Base-by-base conservation (phyloP, 2,888 invertebrate genomes). In the Coenonympha arcania region DNA sequence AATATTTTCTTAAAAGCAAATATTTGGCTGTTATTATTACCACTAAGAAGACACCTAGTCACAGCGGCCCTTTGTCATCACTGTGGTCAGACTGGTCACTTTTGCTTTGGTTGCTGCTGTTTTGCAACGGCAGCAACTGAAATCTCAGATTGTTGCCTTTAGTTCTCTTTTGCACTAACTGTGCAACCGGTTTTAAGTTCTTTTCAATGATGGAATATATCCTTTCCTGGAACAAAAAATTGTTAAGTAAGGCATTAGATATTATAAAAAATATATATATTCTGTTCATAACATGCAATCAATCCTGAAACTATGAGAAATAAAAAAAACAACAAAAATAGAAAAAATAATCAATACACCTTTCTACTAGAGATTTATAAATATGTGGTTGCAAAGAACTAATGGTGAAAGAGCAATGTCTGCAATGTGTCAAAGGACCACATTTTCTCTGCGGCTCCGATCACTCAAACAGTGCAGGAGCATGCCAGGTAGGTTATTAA, bases 91-190 rank as follows among this genome's bases (percentile, higher is more conserved):
- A 59, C 4, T 34, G 31, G 6, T 60, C 55, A 31, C 58, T 51
- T 36, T 67, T 60, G 1, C 68, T 59, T 41, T 33, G 40, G 13
- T 36, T 26, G 30, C 61, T 67, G 22, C 56, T 73, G 8, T 71
- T 63, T 53, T 68, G 72, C 15, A 69, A 43, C 2, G 92, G 91
- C 6, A 89, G 50, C 57, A 92, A 83, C 68, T 88, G 90, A 66
- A 92, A 92, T 65, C 88, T 89, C 13, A 92, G 73, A 55, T 85
- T 87, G 39, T 78, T 84, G 18, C 89, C 90, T 71, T 91, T 92
- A 5, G 66, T 70, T 37, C 89, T 83, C 66, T 90, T 92, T 60
- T 92, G 92, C 0, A 90, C 81, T 50, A 92, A 74, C 73, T 86
- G 88, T 0, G 88, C 88, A 19, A 74, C 57, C 48, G 76, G 65